Percentiles rank a stretch among this genome's conserved stretches.
Evolutionary conservation across 2,888 invertebrate genomes (phyloP).

Genomic region (Microctonus brassicae): DNA sequence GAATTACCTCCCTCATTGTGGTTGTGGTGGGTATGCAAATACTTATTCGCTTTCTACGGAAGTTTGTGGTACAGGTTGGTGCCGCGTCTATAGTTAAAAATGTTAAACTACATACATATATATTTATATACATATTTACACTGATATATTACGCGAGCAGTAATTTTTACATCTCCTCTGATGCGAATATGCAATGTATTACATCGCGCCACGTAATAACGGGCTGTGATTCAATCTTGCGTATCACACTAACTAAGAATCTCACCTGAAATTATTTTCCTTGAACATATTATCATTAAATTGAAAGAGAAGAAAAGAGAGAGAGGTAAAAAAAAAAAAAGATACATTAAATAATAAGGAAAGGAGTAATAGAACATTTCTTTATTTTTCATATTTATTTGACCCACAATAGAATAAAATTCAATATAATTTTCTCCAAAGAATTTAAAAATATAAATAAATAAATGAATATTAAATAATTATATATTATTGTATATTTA

Average conservation of each 20-base stretch:
- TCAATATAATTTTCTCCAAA: background rate
- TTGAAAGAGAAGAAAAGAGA: background rate
- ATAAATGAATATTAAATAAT: no score
- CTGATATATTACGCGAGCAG: background rate
- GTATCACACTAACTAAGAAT: background rate
- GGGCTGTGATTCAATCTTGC: conserved; percentile 27
- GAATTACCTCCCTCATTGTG: conserved; percentile 7
- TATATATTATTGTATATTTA: no score
- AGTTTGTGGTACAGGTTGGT: conserved; percentile 47
- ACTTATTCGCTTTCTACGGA: conserved; percentile 56
- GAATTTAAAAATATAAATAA: no score
- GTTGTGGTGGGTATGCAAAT: conserved; percentile 48
- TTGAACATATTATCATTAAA: background rate
- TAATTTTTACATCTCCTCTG: conserved; percentile 26
- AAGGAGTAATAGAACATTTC: background rate
- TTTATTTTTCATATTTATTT: background rate
- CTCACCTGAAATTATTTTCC: conserved; percentile 5
- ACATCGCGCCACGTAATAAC: conserved; percentile 43
- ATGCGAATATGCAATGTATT: conserved; percentile 31
- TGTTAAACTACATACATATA: conserved; percentile 21
- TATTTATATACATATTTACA: conserved; percentile 10
- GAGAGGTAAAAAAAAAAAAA: no score
- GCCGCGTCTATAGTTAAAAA: conserved; percentile 11
- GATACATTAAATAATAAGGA: background rate
- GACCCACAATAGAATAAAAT: background rate